phyloP scores from a whole-genome alignment of 2,888 invertebrate genomes.

The Xanthia icteritia region DNA sequence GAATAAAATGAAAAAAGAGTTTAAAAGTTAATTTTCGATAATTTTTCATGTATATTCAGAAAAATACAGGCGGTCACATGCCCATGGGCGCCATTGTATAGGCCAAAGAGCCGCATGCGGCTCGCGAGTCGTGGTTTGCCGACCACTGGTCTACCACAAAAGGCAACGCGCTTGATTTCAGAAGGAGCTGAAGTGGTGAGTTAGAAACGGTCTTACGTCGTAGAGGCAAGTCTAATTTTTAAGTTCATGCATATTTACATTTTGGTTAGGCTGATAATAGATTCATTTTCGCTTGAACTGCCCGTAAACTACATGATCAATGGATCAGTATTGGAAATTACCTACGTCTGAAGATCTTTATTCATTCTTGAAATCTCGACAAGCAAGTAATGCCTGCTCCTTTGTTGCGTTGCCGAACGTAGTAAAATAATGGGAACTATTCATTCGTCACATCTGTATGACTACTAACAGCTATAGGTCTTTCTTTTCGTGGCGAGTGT shows the following conservation, averaged over 20 bases:
- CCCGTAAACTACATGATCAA: background rate
- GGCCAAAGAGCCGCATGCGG: no score
- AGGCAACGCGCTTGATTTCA: background rate
- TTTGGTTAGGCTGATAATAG: background rate
- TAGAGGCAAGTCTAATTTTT: background rate
- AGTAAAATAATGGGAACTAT: conserved; percentile 10
- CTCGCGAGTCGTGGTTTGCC: no score
- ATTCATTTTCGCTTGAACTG: background rate
- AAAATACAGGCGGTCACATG: no score
- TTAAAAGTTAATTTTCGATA: no score
- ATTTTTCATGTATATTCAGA: no score
- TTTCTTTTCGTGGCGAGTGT: conserved; percentile 6
- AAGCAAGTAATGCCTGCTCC: conserved; percentile 3
- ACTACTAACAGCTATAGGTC: background rate
- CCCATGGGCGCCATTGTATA: no score
- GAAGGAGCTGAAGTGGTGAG: background rate
- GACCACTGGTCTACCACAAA: background rate
- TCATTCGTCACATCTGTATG: background rate
- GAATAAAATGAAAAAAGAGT: no score
- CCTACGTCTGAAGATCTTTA: background rate
- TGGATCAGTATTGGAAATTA: conserved; percentile 1
- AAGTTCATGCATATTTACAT: conserved; percentile 8
- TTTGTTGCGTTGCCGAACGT: conserved; percentile 16
- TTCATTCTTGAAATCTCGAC: background rate
- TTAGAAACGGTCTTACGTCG: background rate